A percentile compares a stretch with the other conserved stretches of the same genome.
These are phyloP conservation scores for Drosophila demipolita DNA, from an alignment of 2,888 invertebrate genomes.

Conservation along the genomic window DNA sequence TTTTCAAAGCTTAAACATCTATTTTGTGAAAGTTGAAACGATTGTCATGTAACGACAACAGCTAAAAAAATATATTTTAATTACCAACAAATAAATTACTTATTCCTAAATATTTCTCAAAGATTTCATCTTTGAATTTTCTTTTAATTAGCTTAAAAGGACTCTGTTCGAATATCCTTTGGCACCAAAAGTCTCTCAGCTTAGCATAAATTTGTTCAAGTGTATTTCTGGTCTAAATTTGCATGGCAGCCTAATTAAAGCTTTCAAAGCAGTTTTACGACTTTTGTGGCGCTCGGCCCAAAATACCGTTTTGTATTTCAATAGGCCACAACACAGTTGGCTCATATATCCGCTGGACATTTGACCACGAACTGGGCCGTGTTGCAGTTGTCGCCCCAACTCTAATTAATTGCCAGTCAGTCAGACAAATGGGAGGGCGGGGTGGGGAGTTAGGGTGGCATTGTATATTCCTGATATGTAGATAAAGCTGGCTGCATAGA, in stretches of 20 bases:
- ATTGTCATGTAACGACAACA: too few relatives aligned
- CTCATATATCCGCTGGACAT: slow-evolving; percentile 37
- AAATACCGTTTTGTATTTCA: slow-evolving; percentile 76
- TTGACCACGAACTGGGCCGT: slow-evolving; percentile 2
- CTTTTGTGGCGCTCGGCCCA: slow-evolving; percentile 51
- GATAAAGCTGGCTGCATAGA: slow-evolving; percentile 25
- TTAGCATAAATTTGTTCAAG: not conserved
- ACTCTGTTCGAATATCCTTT: not conserved
- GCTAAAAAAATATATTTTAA: not conserved
- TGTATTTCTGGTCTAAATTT: slow-evolving; percentile 59
- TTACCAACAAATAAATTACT: not conserved
- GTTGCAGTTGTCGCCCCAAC: slow-evolving; percentile 40
- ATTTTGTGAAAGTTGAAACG: not conserved
- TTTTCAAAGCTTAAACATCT: not conserved
- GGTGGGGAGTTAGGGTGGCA: not conserved
- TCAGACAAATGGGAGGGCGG: not conserved
- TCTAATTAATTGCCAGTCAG: slow-evolving; percentile 74
- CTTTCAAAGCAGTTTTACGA: slow-evolving; percentile 73
- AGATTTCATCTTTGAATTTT: not conserved
- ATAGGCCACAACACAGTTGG: slow-evolving; percentile 48
- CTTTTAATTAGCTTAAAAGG: not conserved
- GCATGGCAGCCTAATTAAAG: slow-evolving; percentile 76
- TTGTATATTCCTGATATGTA: slow-evolving; percentile 20
- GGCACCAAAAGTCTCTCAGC: not conserved
- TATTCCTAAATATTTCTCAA: too few relatives aligned